Evolutionary conservation across 2,797 vertebrate species (phyloP).

Genomic region (Streptopelia turtur): DNA sequence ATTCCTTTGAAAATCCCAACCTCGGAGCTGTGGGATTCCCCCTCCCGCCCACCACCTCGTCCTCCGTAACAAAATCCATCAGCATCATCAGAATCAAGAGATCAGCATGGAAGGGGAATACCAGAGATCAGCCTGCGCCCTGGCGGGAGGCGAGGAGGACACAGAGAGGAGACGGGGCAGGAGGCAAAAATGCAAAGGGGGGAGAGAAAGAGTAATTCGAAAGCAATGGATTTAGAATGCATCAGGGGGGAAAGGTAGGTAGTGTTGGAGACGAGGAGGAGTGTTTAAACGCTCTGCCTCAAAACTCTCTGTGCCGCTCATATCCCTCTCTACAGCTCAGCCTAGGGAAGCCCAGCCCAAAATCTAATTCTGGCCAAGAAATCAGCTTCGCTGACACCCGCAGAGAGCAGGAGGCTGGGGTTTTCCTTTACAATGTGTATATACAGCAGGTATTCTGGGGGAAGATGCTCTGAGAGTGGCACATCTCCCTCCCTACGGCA

Average conservation of each 20-base stretch:
- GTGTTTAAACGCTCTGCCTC: slow-evolving; percentile 4
- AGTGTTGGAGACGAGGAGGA: slow-evolving; percentile 12
- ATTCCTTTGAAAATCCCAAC: slow-evolving; percentile 51
- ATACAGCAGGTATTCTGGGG: not conserved
- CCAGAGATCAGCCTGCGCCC: slow-evolving; percentile 63
- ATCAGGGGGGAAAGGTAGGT: not conserved
- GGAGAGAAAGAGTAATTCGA: not conserved
- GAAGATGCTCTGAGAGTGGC: not conserved
- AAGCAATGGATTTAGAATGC: slow-evolving; percentile 63
- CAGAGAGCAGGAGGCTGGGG: not conserved
- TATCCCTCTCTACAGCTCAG: slow-evolving; percentile 32
- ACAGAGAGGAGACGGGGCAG: slow-evolving; percentile 38
- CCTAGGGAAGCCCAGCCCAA: not conserved
- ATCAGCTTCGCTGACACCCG: not conserved
- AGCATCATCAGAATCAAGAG: slow-evolving; percentile 28
- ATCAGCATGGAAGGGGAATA: slow-evolving; percentile 61
- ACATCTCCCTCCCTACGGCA: not conserved
- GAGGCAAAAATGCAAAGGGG: slow-evolving; percentile 49
- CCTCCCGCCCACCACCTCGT: slow-evolving; percentile 41
- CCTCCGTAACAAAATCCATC: slow-evolving; percentile 20
- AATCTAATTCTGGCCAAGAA: not conserved
- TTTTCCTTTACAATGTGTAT: not conserved
- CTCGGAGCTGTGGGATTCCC: slow-evolving; percentile 54
- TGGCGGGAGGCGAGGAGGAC: slow-evolving; percentile 34
- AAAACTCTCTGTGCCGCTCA: not conserved